Evolutionary conservation across 2,113 vertebrate genomes (phyloP), one percentile per base, ranked within the genome.

Genomic region (Nycticryphes semicollaris): DNA sequence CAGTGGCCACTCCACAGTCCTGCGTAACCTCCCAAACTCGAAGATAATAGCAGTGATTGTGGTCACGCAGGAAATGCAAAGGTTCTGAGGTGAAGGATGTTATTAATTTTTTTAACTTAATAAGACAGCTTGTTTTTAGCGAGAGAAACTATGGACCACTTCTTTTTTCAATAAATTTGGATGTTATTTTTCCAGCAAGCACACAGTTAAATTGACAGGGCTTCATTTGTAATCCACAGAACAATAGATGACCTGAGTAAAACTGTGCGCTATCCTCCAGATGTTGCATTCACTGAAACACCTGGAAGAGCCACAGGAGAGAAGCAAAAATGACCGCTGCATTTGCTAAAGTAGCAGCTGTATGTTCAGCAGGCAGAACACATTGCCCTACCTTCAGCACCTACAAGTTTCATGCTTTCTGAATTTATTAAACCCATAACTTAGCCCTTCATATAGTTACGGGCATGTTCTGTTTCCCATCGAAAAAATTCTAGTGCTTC

Each of bases 251-350:
- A 93, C 82, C 91, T 16, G 30, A 84, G 45, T 87, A 91, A 89
- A 84, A 45, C 13, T n/a, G 33, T 48, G 73, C 8, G 5, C 79
- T 74, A 64, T 53, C 43, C 25, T 95, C 97, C 98, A 98, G 98
- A 97, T 98, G 98, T 95, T 98, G 53, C 39, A 20, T 81, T 93
- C 57, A 51, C 75, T 41, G 93, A 84, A 98, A 96, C 98, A 98
- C 94, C 98, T 98, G 98, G 96, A 94, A 67, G 75, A 97, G 77
- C 97, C 5, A 94, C 96, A 24, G 98, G 97, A 84, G 47, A 92
- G 91, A 89, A 96, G 84, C 50, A 84, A 47, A 93, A 92, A 87
- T 97, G 97, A 97, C 97, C 97, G 92, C 92, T 93, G 91, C 81
- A 70, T 72, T 86, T 94, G 88, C 86, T 84, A 66, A 96, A 50